Conservation (phyloP, 2,113 vertebrate genomes). For the Nothoprocta perdicaria region DNA sequence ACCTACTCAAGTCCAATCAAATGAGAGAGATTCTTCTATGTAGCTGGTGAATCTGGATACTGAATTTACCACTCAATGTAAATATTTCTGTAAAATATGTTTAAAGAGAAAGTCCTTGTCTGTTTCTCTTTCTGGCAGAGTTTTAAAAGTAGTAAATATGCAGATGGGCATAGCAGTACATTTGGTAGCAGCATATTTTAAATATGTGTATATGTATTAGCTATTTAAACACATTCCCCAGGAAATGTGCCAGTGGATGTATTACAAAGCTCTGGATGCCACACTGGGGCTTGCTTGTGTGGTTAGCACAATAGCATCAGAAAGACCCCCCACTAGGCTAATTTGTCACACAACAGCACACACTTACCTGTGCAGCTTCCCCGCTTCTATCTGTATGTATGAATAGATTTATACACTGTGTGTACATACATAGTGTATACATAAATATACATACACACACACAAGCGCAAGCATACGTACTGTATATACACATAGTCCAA, state of each 20-base stretch:
- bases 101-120: background rate
- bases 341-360: background rate
- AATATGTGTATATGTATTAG: constrained; percentile 69
- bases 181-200: constrained; percentile 69
- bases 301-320: background rate
- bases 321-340: background rate
- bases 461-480: background rate
- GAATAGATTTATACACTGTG: background rate
- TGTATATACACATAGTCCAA: background rate
- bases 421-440: background rate
- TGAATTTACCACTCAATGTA: constrained; percentile 45
- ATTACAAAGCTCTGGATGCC: constrained; percentile 22
- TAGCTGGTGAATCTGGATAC: constrained; percentile 49
- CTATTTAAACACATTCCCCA: constrained; percentile 61
- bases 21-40: constrained; percentile 46
- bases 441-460: background rate
- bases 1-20: constrained; percentile 10
- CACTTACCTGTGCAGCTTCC: constrained; percentile 17
- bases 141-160: constrained; percentile 63
- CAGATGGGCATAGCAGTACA: constrained; percentile 65
- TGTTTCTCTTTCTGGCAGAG: constrained; percentile 55
- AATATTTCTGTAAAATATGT: constrained; percentile 65
- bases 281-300: constrained; percentile 18
- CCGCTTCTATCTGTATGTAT: background rate
- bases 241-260: constrained; percentile 59